Base-by-base conservation (phyloP, 2,888 invertebrate genomes). In the Noctua fimbriata region DNA sequence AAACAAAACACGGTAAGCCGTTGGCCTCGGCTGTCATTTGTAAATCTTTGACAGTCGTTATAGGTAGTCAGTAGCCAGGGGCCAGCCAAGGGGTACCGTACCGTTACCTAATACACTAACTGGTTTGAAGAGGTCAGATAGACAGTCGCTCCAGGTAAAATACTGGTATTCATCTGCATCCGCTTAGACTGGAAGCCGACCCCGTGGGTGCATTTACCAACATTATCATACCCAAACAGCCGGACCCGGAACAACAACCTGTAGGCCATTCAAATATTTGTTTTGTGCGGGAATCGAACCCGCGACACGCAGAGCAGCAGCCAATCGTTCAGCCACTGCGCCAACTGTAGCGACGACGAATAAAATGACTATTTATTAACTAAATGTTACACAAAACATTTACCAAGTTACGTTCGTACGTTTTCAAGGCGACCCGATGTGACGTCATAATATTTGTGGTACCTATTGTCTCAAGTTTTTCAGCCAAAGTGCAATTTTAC, bases 391-490 rank as follows among this genome's bases (percentile, higher is more conserved):
- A 16, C 12, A 28, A 28, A 28, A 60, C 60, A 60, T 28, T 28
- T 24, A 2, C 2, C 6, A 73, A 21, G 12, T 55, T 9, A n/a
- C n/a, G 28, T 77, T 67, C 24, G 9, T 69, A 44, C 69, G 28
- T 49, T 52, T 52, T 32, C 81, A 72, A 72, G 60, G 80, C 12
- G 12, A 71, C n/a, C 7, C 5, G 6, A 41, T 41, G 58, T 80
- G 49, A 36, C 49, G 7, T n/a, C 28, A 52, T 18, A 66, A 41
- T 28, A 63, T 52, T 52, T n/a, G 41, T 44, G n/a, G 49, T 32
- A 10, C 28, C 36, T 65, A 72, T 81, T 82, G 82, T 82, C 82
- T 69, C 36, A 69, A 21, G 60, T 69, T 58, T 69, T 58, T n/a
- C 16, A 60, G 28, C 60, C 60, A 60, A 60, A 28, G 16, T 18